Conservation (phyloP, 2,888 invertebrate genomes). For the Tenthredo amoena region DNA sequence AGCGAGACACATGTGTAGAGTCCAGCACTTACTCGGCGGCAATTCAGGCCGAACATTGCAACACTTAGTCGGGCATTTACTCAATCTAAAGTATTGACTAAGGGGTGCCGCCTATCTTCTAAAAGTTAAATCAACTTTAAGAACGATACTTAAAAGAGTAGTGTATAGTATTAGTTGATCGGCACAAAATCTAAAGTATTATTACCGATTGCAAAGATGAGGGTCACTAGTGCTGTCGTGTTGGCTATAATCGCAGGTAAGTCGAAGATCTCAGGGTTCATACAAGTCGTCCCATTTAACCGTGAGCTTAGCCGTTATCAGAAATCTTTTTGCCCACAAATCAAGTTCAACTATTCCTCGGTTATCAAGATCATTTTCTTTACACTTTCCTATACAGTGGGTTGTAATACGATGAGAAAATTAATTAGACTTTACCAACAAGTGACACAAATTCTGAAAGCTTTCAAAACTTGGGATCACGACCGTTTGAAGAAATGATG, state of each 20-base stretch:
- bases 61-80: neutral
- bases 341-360: too few relatives aligned
- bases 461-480: neutral
- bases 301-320: too few relatives aligned
- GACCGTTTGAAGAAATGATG: neutral
- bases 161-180: neutral
- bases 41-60: neutral
- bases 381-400: too few relatives aligned
- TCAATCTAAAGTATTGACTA: neutral
- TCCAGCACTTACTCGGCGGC: too few relatives aligned
- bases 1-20: neutral
- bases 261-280: neutral
- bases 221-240: neutral
- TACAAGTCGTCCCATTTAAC: too few relatives aligned
- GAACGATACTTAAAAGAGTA: neutral
- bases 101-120: neutral
- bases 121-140: neutral
- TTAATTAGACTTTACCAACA: too few relatives aligned
- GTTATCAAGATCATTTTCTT: too few relatives aligned
- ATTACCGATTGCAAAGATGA: neutral
- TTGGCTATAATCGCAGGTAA: neutral
- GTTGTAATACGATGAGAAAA: too few relatives aligned
- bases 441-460: too few relatives aligned
- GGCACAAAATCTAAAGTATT: neutral
- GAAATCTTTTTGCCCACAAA: too few relatives aligned